A percentile compares a stretch with the other conserved stretches of the same genome.
Conservation (phyloP, 1,140 invertebrate genomes). For the Euura lappo region DNA sequence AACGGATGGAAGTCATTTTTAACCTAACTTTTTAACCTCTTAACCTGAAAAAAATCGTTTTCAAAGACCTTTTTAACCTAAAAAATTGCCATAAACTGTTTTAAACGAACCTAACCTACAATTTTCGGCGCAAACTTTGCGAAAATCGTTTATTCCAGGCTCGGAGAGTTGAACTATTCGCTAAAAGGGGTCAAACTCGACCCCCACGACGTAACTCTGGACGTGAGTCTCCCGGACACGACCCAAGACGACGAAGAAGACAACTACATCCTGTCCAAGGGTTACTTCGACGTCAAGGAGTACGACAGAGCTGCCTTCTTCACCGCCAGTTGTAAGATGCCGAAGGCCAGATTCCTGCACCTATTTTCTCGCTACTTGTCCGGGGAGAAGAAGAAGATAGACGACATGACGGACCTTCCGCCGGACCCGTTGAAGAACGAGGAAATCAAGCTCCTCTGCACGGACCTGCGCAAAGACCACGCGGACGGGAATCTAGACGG, state of each 20-base stretch:
- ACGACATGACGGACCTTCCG: constrained; percentile 79
- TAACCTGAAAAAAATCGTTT: too few species aligned
- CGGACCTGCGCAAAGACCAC: constrained; percentile 66
- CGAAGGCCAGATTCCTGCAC: constrained; percentile 79
- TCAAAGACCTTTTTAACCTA: too few species aligned
- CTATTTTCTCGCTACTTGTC: constrained; percentile 88
- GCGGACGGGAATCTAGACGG: constrained; percentile 77
- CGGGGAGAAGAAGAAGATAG: constrained; percentile 85
- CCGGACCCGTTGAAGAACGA: constrained; percentile 68
- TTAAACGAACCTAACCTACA: too few species aligned
- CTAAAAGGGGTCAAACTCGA: constrained; percentile 71
- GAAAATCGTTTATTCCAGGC: constrained; percentile 56
- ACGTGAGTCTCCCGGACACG: constrained; percentile 48
- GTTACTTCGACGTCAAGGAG: constrained; percentile 91
- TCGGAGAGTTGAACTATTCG: constrained; percentile 82
- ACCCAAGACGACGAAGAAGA: constrained; percentile 67
- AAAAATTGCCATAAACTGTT: too few species aligned
- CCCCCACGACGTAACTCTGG: constrained; percentile 44
- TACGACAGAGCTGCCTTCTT: constrained; percentile 91
- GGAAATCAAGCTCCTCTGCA: constrained; percentile 63
- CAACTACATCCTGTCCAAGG: constrained; percentile 81
- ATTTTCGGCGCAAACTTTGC: too few species aligned
- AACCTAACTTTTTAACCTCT: too few species aligned
- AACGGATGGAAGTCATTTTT: constrained; percentile 12
- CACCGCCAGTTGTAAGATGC: constrained; percentile 70